Base-by-base conservation (phyloP, 2,888 invertebrate genomes). In the Zygogramma bicolorata region DNA sequence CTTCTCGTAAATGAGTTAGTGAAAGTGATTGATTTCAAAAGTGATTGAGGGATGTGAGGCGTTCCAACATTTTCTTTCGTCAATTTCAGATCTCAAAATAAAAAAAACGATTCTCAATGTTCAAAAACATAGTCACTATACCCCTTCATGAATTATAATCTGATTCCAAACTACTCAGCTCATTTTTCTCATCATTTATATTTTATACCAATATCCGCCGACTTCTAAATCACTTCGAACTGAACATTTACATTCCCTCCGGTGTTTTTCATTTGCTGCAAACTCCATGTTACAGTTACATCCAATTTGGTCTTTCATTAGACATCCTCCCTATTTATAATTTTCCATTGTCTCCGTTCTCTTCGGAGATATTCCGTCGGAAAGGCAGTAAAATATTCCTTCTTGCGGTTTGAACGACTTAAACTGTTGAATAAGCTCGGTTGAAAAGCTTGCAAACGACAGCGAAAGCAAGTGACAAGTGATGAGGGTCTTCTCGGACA, bases 381-480 rank as follows among this genome's bases (percentile, higher is more conserved):
- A 22, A 65, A 25, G 62, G 53, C 67, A 65, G 65, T 68, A 72
- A 75, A 69, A 69, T 75, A 75, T 73, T 70, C 73, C 66, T 60
- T 75, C 68, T 61, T 68, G 75, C 38, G 71, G 71, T 60, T 67
- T 40, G 49, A 65, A 59, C 38, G 75, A 73, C 75, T 70, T 68
- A 66, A 70, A 74, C 73, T 75, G 75, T 75, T 75, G 75, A 74
- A 74, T 73, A 71, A 71, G 73, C 68, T 69, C 49, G 38, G 67
- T 65, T 68, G 73, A 70, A 71, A 75, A 75, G 75, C 73, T 75
- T 75, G 75, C 71, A 73, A 75, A 75, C 71, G 75, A 75, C 75
- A 72, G 68, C 62, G 31, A 61, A 63, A 68, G 63, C 71, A 74
- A 73, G 73, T 70, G 73, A 75, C 73, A 75, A 71, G 69, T 75